Evolutionary conservation across 2,113 vertebrate genomes (phyloP), one percentile per base, ranked within the genome.

Genomic region (Noturus placidus): DNA sequence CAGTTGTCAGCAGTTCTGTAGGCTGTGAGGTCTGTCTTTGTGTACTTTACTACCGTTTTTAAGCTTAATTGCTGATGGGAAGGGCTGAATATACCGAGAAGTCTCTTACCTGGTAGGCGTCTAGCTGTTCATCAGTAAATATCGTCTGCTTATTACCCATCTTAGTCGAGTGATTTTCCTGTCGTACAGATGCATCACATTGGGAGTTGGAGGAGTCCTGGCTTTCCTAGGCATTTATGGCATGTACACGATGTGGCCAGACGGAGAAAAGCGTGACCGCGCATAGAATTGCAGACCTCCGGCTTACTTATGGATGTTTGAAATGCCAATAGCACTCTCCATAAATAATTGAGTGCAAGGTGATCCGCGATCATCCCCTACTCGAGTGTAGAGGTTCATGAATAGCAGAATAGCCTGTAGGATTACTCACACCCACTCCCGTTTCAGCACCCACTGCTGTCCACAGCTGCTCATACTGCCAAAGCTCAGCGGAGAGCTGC

Each of bases 101-200:
- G 52, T 74, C 30, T 81, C 95, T 96, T 94, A 98, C 97, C 97
- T 98, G 97, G 87, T 98, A 98, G 89, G 97, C 97, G 91, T 98
- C 97, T 88, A 98, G 96, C 93, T 98, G 97, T 94, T 98, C 97
- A 92, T 98, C 97, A 84, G 97, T 98, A 95, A 98, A 98, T 93
- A 98, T 98, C 6, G 97, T 98, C 93, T 98, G 97, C 91, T 98
- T 98, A 94, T 98, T 98, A 82, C 97, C 97, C 97, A 98, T 98
- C 93, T 95, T 96, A 95, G 90, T 93, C 91, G 94, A 95, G 93
- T 93, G 88, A 93, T 93, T 89, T 94, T 94, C 89, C 91, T 93
- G 88, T 93, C 92, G 87, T 91, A 93, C 91, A 95, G 93, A 95
- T 93, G 94, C 94, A 96, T 96, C 93, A 95, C 96, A 96, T 94